Percentiles rank a stretch among this genome's conserved stretches.
phyloP scores from a whole-genome alignment of 2,888 invertebrate species.

The Drosophila vallismaia region DNA sequence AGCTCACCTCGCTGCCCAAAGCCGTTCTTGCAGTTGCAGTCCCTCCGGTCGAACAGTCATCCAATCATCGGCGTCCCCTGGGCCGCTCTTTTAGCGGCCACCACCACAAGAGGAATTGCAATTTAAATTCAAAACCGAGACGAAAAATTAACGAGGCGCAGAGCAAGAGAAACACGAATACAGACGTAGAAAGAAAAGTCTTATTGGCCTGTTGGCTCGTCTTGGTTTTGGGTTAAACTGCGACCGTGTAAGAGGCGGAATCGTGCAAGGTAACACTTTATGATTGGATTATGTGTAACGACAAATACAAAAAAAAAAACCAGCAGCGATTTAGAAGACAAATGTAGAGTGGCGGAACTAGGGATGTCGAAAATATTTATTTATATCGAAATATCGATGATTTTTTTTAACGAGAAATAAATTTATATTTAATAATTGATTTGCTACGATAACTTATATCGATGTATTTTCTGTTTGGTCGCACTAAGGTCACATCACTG shows the following conservation, averaged over 20 bases:
- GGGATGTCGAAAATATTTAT: too few species aligned
- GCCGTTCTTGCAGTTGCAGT: constrained; percentile 13
- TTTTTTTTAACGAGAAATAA: not conserved
- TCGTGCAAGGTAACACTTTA: not conserved
- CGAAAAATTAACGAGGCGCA: constrained; percentile 13
- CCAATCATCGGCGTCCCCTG: constrained; percentile 1
- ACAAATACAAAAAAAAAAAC: constrained; percentile 54
- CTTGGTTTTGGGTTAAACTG: not conserved
- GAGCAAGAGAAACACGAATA: constrained; percentile 9
- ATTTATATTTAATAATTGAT: too few species aligned
- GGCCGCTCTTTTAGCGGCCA: constrained; percentile 15
- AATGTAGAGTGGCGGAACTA: constrained; percentile 10
- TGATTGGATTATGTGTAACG: constrained; percentile 47
- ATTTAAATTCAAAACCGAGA: constrained; percentile 22
- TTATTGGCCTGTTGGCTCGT: constrained; percentile 13
- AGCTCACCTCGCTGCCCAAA: constrained; percentile 18
- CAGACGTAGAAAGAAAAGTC: constrained; percentile 5
- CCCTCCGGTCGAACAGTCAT: not conserved
- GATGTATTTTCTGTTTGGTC: too few species aligned
- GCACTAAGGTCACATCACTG: too few species aligned
- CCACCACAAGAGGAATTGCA: constrained; percentile 12
- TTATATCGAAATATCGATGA: constrained; percentile 10
- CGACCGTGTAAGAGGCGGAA: not conserved
- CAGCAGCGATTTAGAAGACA: constrained; percentile 54
- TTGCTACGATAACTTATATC: too few species aligned